Percentiles rank a stretch among this genome's conserved stretches.
Conservation (phyloP, 2,888 invertebrate species). For the Linyphia triangularis region DNA sequence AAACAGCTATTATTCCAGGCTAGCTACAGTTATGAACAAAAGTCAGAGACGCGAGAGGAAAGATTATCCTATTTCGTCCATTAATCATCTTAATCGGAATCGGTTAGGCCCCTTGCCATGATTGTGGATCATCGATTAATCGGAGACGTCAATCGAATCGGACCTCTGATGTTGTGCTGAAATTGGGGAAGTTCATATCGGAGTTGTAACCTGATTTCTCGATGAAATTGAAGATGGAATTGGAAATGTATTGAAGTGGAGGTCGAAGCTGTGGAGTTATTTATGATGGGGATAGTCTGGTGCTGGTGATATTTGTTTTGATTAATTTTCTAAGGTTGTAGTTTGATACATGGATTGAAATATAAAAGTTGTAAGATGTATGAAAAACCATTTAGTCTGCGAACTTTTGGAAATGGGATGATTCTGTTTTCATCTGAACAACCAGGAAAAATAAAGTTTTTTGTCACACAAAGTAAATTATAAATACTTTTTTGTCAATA, state of each 20-base stretch:
- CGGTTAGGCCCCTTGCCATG: not conserved
- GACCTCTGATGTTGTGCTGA: not conserved
- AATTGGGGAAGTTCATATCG: not conserved
- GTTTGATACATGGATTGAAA: too few relatives aligned
- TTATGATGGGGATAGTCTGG: not conserved
- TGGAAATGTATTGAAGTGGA: not conserved
- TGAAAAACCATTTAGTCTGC: too few relatives aligned
- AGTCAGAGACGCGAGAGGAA: constrained; percentile 1
- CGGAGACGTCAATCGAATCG: not conserved
- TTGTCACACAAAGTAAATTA: too few relatives aligned
- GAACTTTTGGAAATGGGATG: too few relatives aligned
- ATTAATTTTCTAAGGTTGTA: too few relatives aligned
- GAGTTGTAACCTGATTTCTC: not conserved
- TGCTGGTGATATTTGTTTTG: too few relatives aligned
- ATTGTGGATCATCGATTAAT: not conserved
- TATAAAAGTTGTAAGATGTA: too few relatives aligned
- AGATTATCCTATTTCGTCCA: constrained; percentile 39
- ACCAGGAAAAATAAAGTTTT: too few relatives aligned
- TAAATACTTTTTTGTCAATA: too few relatives aligned
- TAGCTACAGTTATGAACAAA: constrained; percentile 12
- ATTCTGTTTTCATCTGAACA: too few relatives aligned
- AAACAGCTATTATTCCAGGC: constrained; percentile 26
- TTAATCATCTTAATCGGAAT: constrained; percentile 63
- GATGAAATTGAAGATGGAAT: not conserved
- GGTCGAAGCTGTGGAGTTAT: not conserved